phyloP scores from a whole-genome alignment of 2,797 vertebrate species.

The Paedocypris micromegethes region DNA sequence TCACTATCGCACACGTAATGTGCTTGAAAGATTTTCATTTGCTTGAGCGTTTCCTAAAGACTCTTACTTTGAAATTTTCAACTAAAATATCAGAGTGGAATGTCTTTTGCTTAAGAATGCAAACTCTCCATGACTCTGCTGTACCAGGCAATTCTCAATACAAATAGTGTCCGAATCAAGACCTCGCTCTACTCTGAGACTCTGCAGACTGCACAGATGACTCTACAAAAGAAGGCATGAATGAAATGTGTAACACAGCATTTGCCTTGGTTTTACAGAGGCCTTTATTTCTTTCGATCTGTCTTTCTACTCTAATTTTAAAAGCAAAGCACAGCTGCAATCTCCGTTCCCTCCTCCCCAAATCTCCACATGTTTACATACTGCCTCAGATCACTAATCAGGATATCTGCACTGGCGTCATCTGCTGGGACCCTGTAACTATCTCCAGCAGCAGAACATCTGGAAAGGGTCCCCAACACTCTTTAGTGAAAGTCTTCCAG shows the following conservation, averaged over 20 bases:
- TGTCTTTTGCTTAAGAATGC: neutral
- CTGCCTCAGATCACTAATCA: conserved; percentile 7
- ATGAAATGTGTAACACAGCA: too few species aligned
- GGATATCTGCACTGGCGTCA: neutral
- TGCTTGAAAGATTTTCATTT: neutral
- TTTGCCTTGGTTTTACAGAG: too few species aligned
- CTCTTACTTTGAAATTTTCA: neutral
- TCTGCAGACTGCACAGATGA: too few species aligned
- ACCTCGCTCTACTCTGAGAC: too few species aligned
- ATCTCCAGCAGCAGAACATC: conserved; percentile 11
- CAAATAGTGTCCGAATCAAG: too few species aligned
- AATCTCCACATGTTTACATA: conserved; percentile 22
- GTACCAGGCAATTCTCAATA: too few species aligned
- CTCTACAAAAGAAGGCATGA: too few species aligned
- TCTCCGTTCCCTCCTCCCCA: conserved; percentile 1
- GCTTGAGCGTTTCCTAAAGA: neutral
- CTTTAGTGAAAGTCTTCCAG: neutral
- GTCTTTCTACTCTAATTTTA: neutral
- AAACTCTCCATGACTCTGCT: neutral
- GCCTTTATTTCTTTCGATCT: too few species aligned
- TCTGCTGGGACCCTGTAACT: conserved; percentile 8
- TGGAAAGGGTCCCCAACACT: conserved; percentile 9
- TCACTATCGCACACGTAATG: conserved; percentile 4
- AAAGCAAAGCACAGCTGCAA: neutral
- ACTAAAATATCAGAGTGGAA: neutral